These are phyloP conservation scores for Manis javanica DNA, from an alignment of 2,797 vertebrate species.

Conservation along the genomic window DNA sequence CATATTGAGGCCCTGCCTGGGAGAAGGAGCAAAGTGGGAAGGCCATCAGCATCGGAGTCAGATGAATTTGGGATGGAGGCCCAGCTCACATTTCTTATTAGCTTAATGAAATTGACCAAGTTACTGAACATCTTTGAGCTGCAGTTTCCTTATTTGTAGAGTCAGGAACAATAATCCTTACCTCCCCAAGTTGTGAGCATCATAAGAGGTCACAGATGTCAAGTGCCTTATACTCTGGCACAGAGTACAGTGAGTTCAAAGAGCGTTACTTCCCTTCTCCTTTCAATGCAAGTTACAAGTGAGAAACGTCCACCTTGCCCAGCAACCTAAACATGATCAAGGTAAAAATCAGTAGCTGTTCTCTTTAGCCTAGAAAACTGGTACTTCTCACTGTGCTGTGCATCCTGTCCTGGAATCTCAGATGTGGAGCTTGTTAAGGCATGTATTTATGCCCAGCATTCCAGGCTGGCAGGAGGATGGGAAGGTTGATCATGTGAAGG, in stretches of 20 bases:
- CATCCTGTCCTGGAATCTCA: constrained; percentile 21
- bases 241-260: background rate
- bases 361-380: constrained; percentile 28
- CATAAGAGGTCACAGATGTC: background rate
- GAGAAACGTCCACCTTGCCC: background rate
- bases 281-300: background rate
- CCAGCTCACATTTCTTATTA: constrained; percentile 41
- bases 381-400: background rate
- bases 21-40: background rate
- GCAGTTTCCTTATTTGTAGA: constrained; percentile 36
- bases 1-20: background rate
- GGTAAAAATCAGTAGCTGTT: constrained; percentile 46
- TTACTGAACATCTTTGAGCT: constrained; percentile 42
- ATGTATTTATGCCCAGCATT: background rate
- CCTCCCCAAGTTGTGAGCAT: background rate
- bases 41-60: background rate
- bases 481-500: background rate
- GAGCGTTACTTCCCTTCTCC: background rate
- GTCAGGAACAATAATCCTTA: constrained; percentile 28
- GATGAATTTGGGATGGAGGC: background rate
- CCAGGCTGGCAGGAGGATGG: background rate
- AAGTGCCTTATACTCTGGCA: constrained; percentile 13
- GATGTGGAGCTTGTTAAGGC: background rate
- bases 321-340: background rate
- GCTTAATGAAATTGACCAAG: constrained; percentile 41